phyloP scores from a whole-genome alignment of 1,140 invertebrate genomes.

The Pararge aegeria region DNA sequence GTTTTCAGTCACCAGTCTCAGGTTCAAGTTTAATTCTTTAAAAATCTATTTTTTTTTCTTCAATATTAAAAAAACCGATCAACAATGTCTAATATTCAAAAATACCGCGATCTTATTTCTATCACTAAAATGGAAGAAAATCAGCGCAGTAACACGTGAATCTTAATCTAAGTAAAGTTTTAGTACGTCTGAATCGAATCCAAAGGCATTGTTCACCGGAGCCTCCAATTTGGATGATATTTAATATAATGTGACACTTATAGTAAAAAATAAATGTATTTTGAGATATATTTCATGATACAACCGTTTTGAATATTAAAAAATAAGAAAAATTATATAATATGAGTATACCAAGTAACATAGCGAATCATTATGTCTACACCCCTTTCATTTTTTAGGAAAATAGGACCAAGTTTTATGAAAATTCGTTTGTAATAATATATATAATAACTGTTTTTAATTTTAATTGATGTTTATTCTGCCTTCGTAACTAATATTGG shows the following conservation, averaged over 20 bases:
- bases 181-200: background rate
- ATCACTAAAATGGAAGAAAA: no score
- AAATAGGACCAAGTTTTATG: conserved; percentile 70
- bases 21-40: no score
- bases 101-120: no score
- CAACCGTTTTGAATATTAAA: conserved; percentile 21
- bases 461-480: conserved; percentile 69
- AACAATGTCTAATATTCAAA: no score
- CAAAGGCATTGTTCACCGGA: background rate
- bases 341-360: background rate
- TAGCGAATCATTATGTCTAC: conserved; percentile 9
- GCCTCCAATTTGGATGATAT: conserved; percentile 31
- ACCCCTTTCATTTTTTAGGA: conserved; percentile 35
- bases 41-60: no score
- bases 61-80: no score
- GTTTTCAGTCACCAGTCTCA: no score
- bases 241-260: conserved; percentile 7
- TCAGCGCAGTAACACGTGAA: no score
- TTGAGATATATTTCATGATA: conserved; percentile 22
- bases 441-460: conserved; percentile 57
- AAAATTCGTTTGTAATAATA: conserved; percentile 64
- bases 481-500: conserved; percentile 65
- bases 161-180: no score
- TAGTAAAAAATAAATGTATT: conserved; percentile 10
- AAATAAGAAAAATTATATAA: background rate